phyloP scores from a whole-genome alignment of 2,797 vertebrate species.

The Oreochromis grahami region DNA sequence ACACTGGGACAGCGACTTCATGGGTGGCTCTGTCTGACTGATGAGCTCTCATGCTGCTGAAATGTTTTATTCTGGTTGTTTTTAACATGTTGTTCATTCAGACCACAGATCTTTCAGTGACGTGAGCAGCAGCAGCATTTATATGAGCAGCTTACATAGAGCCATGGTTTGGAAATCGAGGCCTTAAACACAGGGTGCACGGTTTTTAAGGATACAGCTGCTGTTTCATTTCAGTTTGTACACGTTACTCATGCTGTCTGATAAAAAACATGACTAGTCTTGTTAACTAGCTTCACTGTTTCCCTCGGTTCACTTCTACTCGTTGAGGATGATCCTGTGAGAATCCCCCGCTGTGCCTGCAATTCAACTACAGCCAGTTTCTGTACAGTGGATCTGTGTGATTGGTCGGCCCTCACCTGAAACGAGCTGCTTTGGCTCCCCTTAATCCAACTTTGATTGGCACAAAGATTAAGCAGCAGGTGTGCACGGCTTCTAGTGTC shows the following conservation, averaged over 20 bases:
- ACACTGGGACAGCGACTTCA: neutral
- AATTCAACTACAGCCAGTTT: neutral
- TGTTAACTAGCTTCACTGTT: too few relatives aligned
- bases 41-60: neutral
- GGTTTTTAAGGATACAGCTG: neutral
- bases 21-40: neutral
- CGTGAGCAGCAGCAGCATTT: neutral
- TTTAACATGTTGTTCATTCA: neutral
- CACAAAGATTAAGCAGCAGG: neutral
- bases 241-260: neutral
- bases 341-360: neutral
- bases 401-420: neutral
- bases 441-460: neutral
- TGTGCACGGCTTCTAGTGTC: rapidly evolving
- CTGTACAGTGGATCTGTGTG: neutral
- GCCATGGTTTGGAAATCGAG: rapidly evolving
- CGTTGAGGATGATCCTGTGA: neutral
- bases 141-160: neutral
- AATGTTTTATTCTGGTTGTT: neutral
- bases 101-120: neutral
- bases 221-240: neutral
- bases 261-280: neutral
- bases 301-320: neutral
- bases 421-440: neutral
- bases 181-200: neutral